Evolutionary conservation across 1,140 invertebrate genomes (phyloP).

Genomic region (Sipha flava): DNA sequence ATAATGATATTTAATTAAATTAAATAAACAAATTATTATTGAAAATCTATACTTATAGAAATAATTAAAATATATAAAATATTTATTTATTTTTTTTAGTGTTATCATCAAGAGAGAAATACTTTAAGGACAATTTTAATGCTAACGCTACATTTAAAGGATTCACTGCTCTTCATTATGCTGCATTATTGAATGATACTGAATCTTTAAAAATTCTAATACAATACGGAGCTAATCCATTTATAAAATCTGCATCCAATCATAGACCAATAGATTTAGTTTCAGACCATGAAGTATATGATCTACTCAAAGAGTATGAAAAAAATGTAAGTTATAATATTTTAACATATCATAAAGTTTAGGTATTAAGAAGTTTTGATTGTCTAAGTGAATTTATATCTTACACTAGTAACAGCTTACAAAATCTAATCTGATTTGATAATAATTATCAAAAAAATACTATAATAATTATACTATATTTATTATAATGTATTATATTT

Average conservation of each 20-base stretch:
- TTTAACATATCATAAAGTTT: too few species aligned
- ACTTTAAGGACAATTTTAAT: conserved; percentile 69
- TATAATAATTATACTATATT: too few species aligned
- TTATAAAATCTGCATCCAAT: conserved; percentile 65
- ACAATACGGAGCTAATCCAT: conserved; percentile 62
- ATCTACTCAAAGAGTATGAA: conserved; percentile 2
- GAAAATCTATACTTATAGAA: too few species aligned
- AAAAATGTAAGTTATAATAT: not conserved
- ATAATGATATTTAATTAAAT: too few species aligned
- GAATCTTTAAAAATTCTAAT: conserved; percentile 53
- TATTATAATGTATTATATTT: too few species aligned
- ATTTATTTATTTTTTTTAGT: conserved; percentile 44
- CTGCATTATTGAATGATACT: conserved; percentile 64
- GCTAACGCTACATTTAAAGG: conserved; percentile 65
- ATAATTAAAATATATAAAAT: not conserved
- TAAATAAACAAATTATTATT: too few species aligned
- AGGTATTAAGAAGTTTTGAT: too few species aligned
- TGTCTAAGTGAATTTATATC: too few species aligned
- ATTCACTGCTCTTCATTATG: conserved; percentile 85
- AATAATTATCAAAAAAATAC: too few species aligned
- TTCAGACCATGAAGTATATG: conserved; percentile 50
- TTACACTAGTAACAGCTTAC: too few species aligned
- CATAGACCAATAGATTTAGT: conserved; percentile 70
- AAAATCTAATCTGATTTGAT: too few species aligned
- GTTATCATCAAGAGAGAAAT: conserved; percentile 60